Base-by-base conservation (phyloP, 2,797 vertebrate genomes). In the Xenopus petersii region DNA sequence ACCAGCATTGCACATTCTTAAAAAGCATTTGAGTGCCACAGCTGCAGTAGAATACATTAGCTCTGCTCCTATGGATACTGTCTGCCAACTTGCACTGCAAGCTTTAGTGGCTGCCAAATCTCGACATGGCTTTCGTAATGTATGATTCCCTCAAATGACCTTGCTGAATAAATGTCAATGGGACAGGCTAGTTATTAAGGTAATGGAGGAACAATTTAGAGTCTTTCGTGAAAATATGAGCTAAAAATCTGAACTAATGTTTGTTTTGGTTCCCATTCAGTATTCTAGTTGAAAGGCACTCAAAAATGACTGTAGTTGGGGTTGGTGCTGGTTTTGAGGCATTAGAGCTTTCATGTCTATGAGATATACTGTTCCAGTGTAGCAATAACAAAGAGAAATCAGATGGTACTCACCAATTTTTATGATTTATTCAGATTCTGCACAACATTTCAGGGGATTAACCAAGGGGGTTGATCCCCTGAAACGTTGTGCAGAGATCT, bases 21-120 rank as follows among this genome's bases (percentile, higher is more conserved):
- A 69, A 73, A 73, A 78, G 51, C 70, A 74, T 79, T 65, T 74
- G 66, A 60, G 66, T 74, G n/a, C 42, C 67, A 70, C 76, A 79
- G 76, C 76, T 79, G 76, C 76, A 74, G 55, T 24, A 63, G 76
- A 79, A 79, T 79, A 74, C 61, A 79, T 79, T 79, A 79, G 76
- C 76, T 65, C 51, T 79, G 71, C 76, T 74, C 71, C 71, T 78
- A 73, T 78, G 65, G 70, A 78, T 73, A 49, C 58, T 67, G 63
- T 68, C 70, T 64, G 49, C 36, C 65, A 63, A 58, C 70, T 64
- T n/a, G 62, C 71, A 73, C 75, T 78, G 70, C 71, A 74, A 79
- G 61, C 67, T 73, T 61, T n/a, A 59, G 17, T 21, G 42, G 36
- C 42, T 74, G 76, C 76, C 76, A 79, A 79, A 74, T 77, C 62